Conservation (phyloP, 2,797 vertebrate genomes). For the Dendrocincla tyrannina region DNA sequence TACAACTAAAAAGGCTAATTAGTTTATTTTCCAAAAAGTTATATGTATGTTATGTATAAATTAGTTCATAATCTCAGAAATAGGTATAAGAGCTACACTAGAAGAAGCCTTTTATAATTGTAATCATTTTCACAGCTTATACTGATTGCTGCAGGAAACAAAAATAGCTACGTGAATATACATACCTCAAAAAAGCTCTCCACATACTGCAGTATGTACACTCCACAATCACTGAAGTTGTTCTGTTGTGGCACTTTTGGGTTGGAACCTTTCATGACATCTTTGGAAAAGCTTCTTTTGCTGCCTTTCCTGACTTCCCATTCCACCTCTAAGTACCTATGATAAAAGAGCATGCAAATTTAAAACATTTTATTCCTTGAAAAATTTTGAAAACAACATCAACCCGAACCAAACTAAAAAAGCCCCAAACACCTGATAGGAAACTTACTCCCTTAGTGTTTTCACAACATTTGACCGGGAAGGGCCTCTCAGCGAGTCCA, state of each 20-base stretch:
- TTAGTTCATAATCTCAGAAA: neutral
- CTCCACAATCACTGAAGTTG: conserved; percentile 97
- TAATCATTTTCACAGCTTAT: neutral
- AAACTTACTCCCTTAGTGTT: conserved; percentile 93
- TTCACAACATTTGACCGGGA: conserved; percentile 93
- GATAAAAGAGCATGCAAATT: neutral
- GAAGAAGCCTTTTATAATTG: neutral
- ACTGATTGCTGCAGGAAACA: neutral
- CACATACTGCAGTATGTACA: conserved; percentile 95
- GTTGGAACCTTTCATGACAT: conserved; percentile 94
- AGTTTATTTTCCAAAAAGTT: neutral
- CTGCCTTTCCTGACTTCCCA: conserved; percentile 93
- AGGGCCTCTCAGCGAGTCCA: conserved; percentile 96
- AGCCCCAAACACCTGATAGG: neutral
- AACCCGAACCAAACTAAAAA: neutral
- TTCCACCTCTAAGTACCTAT: conserved; percentile 96
- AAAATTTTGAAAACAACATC: neutral
- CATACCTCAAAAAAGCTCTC: conserved; percentile 98
- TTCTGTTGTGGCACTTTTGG: conserved; percentile 98
- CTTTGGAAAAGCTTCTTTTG: conserved; percentile 92
- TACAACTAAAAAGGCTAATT: neutral
- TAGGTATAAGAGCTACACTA: neutral
- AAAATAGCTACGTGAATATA: neutral
- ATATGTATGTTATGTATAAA: neutral
- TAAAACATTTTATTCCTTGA: neutral